phyloP scores from a whole-genome alignment of 2,888 invertebrate genomes.

The Leucophenga montana region DNA sequence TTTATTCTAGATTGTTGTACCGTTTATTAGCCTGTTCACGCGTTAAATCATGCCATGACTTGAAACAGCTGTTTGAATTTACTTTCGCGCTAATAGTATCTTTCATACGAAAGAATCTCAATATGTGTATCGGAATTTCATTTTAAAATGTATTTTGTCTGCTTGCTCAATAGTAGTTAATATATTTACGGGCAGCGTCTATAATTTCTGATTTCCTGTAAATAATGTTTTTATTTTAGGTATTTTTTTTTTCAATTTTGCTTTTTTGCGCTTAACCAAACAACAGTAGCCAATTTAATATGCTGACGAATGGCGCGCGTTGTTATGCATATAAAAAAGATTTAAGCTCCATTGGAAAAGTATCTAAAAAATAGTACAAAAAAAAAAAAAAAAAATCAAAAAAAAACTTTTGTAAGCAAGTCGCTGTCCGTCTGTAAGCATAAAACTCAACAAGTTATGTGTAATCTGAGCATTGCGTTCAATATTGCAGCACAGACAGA shows the following conservation, averaged over 20 bases:
- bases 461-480: slow-evolving; percentile 12
- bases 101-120: not conserved
- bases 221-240: too few species aligned
- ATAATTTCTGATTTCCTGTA: slow-evolving; percentile 17
- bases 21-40: not conserved
- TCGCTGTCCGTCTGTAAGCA: slow-evolving; percentile 1
- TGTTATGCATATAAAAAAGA: slow-evolving; percentile 9
- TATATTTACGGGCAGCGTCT: not conserved
- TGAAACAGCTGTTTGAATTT: slow-evolving; percentile 9
- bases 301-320: slow-evolving; percentile 11
- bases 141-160: not conserved
- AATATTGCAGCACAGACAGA: not conserved
- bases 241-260: too few species aligned
- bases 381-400: slow-evolving; percentile 7
- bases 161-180: not conserved
- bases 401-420: not conserved
- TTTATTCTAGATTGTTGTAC: slow-evolving; percentile 11
- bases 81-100: too few species aligned
- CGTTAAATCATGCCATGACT: too few species aligned
- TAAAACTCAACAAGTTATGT: slow-evolving; percentile 20
- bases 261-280: too few species aligned
- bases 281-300: slow-evolving; percentile 7
- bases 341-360: not conserved
- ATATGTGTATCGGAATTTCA: not conserved
- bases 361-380: not conserved